A percentile compares a stretch with the other conserved stretches of the same genome.
These are phyloP conservation scores for Leptinotarsa haldemani DNA, from an alignment of 2,888 invertebrate genomes.

Conservation along the genomic window DNA sequence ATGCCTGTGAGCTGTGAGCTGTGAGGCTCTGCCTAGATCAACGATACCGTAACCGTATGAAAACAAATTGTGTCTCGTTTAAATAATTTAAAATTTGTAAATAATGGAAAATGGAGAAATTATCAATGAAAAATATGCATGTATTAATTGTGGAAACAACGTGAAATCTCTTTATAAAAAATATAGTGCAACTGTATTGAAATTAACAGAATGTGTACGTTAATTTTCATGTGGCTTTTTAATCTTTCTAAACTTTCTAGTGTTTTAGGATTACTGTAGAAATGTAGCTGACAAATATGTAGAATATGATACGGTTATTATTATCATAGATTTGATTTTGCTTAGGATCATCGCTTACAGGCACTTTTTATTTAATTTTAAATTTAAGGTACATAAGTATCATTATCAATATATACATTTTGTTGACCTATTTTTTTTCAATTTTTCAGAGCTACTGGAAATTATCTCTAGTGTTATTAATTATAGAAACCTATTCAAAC, in stretches of 20 bases:
- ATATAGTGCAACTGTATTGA: constrained; percentile 78
- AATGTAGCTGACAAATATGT: constrained; percentile 88
- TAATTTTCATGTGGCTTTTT: constrained; percentile 20
- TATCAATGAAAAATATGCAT: constrained; percentile 59
- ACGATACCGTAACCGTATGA: too few relatives aligned
- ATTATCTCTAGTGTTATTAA: constrained; percentile 78
- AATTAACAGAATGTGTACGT: constrained; percentile 82
- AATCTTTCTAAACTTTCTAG: constrained; percentile 21
- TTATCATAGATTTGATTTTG: constrained; percentile 86
- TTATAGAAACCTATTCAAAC: constrained; percentile 84
- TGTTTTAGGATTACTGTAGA: constrained; percentile 78
- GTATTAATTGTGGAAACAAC: constrained; percentile 77
- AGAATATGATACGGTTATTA: constrained; percentile 90
- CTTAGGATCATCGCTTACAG: constrained; percentile 85
- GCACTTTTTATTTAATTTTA: constrained; percentile 85
- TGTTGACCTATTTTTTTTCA: too few relatives aligned
- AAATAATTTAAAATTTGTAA: neutral
- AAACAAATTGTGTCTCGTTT: too few relatives aligned
- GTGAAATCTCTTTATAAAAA: constrained; percentile 75
- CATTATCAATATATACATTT: too few relatives aligned
- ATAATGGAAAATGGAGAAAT: neutral
- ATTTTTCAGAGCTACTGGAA: constrained; percentile 70
- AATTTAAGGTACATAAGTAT: constrained; percentile 74
- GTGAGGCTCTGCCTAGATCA: too few relatives aligned
- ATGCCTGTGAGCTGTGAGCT: too few relatives aligned